A percentile compares a stretch with the other conserved stretches of the same genome.
These are phyloP conservation scores for Ryuthela nishihirai DNA, from an alignment of 2,888 invertebrate species.

Conservation along the genomic window DNA sequence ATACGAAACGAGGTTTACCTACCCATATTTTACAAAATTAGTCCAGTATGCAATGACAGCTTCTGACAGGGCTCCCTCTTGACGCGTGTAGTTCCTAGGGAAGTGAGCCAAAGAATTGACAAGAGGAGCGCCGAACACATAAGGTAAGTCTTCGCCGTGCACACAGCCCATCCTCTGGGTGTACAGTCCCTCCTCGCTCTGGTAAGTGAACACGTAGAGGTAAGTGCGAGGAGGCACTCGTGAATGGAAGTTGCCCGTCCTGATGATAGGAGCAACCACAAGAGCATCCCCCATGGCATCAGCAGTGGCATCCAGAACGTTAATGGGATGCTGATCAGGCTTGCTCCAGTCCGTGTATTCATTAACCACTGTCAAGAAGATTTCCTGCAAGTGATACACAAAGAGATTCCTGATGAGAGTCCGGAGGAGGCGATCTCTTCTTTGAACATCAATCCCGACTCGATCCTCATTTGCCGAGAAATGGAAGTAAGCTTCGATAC, in stretches of 20 bases:
- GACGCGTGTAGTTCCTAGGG: slow-evolving; percentile 69
- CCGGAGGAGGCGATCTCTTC: slow-evolving; percentile 71
- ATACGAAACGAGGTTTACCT: too few species aligned
- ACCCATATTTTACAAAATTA: slow-evolving; percentile 45
- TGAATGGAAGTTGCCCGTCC: slow-evolving; percentile 84
- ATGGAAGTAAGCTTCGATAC: slow-evolving; percentile 74
- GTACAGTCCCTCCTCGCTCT: slow-evolving; percentile 45
- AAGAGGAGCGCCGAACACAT: slow-evolving; percentile 70
- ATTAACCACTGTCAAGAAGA: slow-evolving; percentile 64
- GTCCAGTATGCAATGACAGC: slow-evolving; percentile 61
- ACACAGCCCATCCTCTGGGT: slow-evolving; percentile 68
- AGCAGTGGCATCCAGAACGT: slow-evolving; percentile 61
- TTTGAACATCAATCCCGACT: slow-evolving; percentile 86
- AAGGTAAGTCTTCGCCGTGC: slow-evolving; percentile 69
- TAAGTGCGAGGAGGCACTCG: slow-evolving; percentile 51
- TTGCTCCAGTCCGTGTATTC: slow-evolving; percentile 96
- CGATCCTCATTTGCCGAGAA: slow-evolving; percentile 79
- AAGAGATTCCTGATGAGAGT: slow-evolving; percentile 49
- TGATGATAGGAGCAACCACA: slow-evolving; percentile 83
- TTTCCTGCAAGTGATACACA: slow-evolving; percentile 36
- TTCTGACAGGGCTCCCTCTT: slow-evolving; percentile 70
- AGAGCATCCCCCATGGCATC: slow-evolving; percentile 90
- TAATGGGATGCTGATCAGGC: slow-evolving; percentile 56
- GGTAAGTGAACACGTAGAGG: slow-evolving; percentile 50
- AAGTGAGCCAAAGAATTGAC: slow-evolving; percentile 52